These are phyloP conservation scores for Mastomys coucha DNA, from an alignment of 2,113 vertebrate genomes.

Conservation along the genomic window DNA sequence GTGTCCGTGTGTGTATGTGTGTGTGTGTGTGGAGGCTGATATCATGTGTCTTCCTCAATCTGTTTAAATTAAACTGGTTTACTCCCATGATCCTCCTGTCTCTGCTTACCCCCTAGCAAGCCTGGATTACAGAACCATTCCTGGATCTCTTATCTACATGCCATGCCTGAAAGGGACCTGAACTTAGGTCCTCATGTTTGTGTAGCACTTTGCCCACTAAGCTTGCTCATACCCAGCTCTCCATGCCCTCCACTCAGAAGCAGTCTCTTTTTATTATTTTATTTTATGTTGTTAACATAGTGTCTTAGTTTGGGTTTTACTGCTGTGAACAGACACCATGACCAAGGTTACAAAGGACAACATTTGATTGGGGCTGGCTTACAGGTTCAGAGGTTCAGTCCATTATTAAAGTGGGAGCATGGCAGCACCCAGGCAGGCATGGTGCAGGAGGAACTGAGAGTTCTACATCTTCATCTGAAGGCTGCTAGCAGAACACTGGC, in stretches of 20 bases:
- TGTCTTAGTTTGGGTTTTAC: too few species aligned
- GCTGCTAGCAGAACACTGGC: too few species aligned
- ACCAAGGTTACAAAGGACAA: too few species aligned
- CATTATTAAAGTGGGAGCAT: too few species aligned
- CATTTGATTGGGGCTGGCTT: too few species aligned
- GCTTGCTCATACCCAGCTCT: background rate
- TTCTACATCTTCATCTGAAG: too few species aligned
- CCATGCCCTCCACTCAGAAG: background rate
- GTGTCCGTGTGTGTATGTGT: background rate
- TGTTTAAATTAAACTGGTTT: background rate
- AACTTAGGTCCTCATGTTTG: background rate
- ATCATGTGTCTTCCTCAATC: background rate
- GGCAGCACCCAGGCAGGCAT: too few species aligned
- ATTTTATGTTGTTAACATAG: too few species aligned
- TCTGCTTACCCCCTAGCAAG: background rate
- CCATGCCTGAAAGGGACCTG: background rate
- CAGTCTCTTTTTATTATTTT: background rate
- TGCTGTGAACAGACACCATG: too few species aligned
- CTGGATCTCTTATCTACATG: background rate
- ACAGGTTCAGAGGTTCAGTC: too few species aligned
- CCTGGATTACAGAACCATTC: background rate
- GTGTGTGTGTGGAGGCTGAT: background rate
- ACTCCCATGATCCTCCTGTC: background rate
- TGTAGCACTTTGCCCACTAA: too few species aligned
- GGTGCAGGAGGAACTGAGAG: too few species aligned